Base-by-base conservation (phyloP, 2,888 invertebrate genomes). In the Julus scanicus region DNA sequence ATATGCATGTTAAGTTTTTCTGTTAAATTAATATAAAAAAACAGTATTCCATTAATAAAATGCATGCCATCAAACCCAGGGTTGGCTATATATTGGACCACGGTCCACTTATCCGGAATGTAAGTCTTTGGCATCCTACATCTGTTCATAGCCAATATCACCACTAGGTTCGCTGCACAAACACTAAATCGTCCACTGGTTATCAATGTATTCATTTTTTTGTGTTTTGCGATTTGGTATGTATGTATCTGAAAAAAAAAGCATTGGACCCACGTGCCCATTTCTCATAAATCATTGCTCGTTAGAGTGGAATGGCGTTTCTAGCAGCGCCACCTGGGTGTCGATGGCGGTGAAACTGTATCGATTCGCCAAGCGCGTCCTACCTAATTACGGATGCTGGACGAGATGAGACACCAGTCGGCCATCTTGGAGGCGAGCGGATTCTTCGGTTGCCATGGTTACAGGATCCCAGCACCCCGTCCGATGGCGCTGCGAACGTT, bases 371-470 rank as follows among this genome's bases (percentile, higher is more conserved):
- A n/a, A n/a, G n/a, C n/a, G n/a, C n/a, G n/a, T n/a, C n/a, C n/a
- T n/a, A n/a, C n/a, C n/a, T 86, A 86, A 86, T 86, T 86, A 86
- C n/a, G 86, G 44, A 85, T 85, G 44, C 49, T 48, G 15, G 48
- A 4, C 2, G n/a, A 44, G n/a, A 53, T 48, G 40, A 86, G 53
- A 20, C n/a, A 37, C 11, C 44, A 15, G n/a, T 2, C 40, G 40
- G 40, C 84, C 40, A 84, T 84, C 15, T 44, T 48, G 48, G 40
- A 44, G 39, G 84, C 17, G 44, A 37, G 15, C 39, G 84, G 84
- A 39, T 84, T 2, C n/a, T 8, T 8, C 48, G 84, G 84, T 84
- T 11, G 84, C 84, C 84, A 39, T 0, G 84, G 40, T 20, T n/a
- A 84, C 84, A 3, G 84, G 40, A n/a, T 15, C n/a, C n/a, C 57